Evolutionary conservation across 2,113 vertebrate genomes (phyloP), one percentile per base, ranked within the genome.

Genomic region (Cromileptes altivelis): DNA sequence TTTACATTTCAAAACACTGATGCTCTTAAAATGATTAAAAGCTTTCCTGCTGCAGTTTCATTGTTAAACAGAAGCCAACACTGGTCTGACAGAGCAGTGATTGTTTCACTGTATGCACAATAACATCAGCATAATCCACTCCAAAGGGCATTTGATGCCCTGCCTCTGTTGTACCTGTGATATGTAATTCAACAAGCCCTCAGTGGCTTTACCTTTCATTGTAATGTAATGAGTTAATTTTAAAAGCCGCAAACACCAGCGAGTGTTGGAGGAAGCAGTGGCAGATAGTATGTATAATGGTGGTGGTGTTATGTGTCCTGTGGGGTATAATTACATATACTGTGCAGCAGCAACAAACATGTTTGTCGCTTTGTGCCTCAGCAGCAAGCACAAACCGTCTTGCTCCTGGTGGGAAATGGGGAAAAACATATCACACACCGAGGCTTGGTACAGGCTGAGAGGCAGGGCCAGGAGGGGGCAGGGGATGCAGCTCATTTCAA

Each of bases 281-380:
- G 80, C 75, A 65, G 25, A 42, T 45, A 33, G 49, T 49, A 45
- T 56, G 71, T 25, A 49, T 84, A 72, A 56, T 57, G 14, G 78
- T 63, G 45, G 75, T 37, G 64, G 8, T 68, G 64, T 69, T 79
- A 56, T 40, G 17, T 68, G 75, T 87, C 88, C 88, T 74, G 58
- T 49, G 67, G 84, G 61, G 55, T 83, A 55, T 89, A 91, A 93
- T 92, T 91, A 88, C 88, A 90, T 84, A 84, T 37, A 55, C 64
- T 63, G 70, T 85, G 74, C 73, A 75, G 86, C 84, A 70, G 68
- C 78, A 83, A 82, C 72, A 84, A 74, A 87, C 77, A 69, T 40
- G 17, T 60, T 74, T 73, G 74, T 84, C 52, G 78, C 64, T 87
- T 84, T 84, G 67, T 0, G 13, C 73, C 79, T 62, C 71, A 17